Percentiles rank a stretch among this genome's conserved stretches.
Evolutionary conservation across 2,797 vertebrate species (phyloP).

Genomic region (Pogonophryne albipinna): DNA sequence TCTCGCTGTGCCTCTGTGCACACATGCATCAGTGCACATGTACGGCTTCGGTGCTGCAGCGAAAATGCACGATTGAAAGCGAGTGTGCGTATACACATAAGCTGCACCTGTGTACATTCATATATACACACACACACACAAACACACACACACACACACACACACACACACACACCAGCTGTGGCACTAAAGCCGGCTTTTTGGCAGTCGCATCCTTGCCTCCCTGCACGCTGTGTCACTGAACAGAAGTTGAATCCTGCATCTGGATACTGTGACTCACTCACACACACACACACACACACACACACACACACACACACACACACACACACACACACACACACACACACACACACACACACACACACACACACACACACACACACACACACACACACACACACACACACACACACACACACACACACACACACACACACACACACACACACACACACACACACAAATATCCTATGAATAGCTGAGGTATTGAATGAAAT

Average conservation of each 20-base stretch:
- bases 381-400: constrained; percentile 29
- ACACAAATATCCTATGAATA: constrained; percentile 4
- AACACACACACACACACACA: constrained; percentile 9
- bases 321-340: constrained; percentile 1
- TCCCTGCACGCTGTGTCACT: constrained; percentile 57
- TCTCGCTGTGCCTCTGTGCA: constrained; percentile 56
- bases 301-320: constrained; percentile 24
- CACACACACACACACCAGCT: constrained; percentile 51
- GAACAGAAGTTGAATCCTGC: constrained; percentile 60
- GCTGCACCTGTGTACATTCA: constrained; percentile 41
- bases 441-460: no score
- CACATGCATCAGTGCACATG: constrained; percentile 34
- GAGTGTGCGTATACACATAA: background rate
- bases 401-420: constrained; percentile 25
- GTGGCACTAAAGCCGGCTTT: constrained; percentile 55
- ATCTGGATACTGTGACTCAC: constrained; percentile 56
- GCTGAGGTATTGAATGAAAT: background rate
- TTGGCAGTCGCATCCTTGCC: constrained; percentile 58
- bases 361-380: constrained; percentile 7
- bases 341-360: constrained; percentile 24
- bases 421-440: constrained; percentile 6
- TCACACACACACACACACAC: constrained; percentile 14
- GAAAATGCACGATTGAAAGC: constrained; percentile 20
- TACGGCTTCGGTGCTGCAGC: constrained; percentile 9
- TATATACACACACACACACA: constrained; percentile 2